These are phyloP conservation scores for Thaleichthys pacificus DNA, from an alignment of 2,797 vertebrate species.

Conservation along the genomic window DNA sequence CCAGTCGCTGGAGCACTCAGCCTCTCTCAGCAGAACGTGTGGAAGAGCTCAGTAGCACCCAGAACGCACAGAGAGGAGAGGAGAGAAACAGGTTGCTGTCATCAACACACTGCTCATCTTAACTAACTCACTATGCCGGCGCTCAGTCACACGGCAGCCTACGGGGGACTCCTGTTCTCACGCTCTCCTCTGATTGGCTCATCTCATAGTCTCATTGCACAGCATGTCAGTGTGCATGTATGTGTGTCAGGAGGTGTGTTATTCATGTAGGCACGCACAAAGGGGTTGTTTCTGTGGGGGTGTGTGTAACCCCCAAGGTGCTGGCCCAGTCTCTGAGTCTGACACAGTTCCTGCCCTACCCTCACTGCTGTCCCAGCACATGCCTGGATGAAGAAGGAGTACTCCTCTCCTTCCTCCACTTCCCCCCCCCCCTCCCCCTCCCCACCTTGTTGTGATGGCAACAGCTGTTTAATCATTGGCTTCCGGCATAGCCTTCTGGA, in stretches of 20 bases:
- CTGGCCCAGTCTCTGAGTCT: slow-evolving; percentile 42
- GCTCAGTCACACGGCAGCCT: no score
- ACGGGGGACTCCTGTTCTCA: background rate
- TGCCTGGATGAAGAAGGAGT: slow-evolving; percentile 42
- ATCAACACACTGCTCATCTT: no score
- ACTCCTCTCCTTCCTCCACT: slow-evolving; percentile 3
- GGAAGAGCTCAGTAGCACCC: background rate
- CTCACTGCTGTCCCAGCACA: slow-evolving; percentile 35
- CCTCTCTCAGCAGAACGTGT: background rate
- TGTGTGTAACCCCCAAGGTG: slow-evolving; percentile 30
- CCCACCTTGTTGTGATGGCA: slow-evolving; percentile 29
- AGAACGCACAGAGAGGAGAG: background rate
- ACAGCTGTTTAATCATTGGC: slow-evolving; percentile 65
- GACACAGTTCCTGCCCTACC: slow-evolving; percentile 30
- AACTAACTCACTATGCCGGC: no score
- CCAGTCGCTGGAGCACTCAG: background rate
- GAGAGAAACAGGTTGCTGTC: background rate
- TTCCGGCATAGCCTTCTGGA: slow-evolving; percentile 35
- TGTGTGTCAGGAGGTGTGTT: background rate
- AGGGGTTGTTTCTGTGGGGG: background rate
- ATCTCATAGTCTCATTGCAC: background rate
- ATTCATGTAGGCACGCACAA: no score
- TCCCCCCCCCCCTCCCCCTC: slow-evolving; percentile 38
- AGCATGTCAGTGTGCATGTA: background rate
- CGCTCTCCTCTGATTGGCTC: background rate